Conservation (phyloP, 1,140 invertebrate genomes). For the Globodera rostochiensis region DNA sequence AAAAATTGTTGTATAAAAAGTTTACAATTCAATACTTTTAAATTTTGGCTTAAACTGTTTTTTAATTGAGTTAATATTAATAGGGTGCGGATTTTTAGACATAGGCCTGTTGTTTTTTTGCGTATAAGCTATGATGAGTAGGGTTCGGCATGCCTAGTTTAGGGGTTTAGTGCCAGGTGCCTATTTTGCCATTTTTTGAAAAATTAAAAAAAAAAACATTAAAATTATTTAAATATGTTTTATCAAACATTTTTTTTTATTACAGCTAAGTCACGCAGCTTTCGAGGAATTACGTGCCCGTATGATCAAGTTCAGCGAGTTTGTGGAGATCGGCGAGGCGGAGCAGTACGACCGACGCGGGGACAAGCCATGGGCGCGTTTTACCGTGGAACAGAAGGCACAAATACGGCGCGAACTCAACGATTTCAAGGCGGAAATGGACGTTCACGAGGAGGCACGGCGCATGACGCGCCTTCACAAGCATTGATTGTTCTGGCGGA, state of each 20-base stretch:
- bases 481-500: background rate
- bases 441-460: slow-evolving; percentile 17
- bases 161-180: no score
- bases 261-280: slow-evolving; percentile 25
- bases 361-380: slow-evolving; percentile 20
- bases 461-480: slow-evolving; percentile 24
- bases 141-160: background rate
- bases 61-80: background rate
- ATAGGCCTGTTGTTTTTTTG: background rate
- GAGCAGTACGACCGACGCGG: slow-evolving; percentile 21
- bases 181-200: background rate
- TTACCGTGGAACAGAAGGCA: slow-evolving; percentile 19
- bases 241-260: background rate
- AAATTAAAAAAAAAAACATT: no score
- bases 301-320: slow-evolving; percentile 33
- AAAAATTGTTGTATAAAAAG: no score
- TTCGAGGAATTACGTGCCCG: slow-evolving; percentile 14
- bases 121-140: background rate
- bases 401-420: slow-evolving; percentile 26
- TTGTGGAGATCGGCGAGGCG: slow-evolving; percentile 26
- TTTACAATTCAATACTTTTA: no score
- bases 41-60: no score
- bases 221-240: background rate
- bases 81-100: background rate
- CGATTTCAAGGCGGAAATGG: slow-evolving; percentile 27